A percentile compares a stretch with the other conserved stretches of the same genome.
phyloP scores from a whole-genome alignment of 2,888 invertebrate species.

The Drosophila fulvimacula region DNA sequence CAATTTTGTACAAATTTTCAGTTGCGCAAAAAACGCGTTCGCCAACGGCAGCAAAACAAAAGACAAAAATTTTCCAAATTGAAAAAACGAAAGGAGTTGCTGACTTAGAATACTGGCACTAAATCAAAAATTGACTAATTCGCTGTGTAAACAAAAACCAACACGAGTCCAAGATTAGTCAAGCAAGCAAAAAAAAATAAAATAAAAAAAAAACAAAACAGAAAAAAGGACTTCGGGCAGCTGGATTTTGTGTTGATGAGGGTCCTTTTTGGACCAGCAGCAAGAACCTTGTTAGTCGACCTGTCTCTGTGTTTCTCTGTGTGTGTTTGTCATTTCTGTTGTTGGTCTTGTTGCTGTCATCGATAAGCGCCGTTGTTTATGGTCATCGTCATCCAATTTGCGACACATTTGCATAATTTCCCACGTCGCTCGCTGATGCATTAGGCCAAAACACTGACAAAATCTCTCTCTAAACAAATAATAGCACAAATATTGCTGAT shows the following conservation, averaged over 20 bases:
- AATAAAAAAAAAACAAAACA: too few species aligned
- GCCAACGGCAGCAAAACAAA: slow-evolving; percentile 61
- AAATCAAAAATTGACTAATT: slow-evolving; percentile 61
- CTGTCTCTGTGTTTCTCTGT: slow-evolving; percentile 16
- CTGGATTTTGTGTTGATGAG: slow-evolving; percentile 69
- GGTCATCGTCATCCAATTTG: slow-evolving; percentile 69
- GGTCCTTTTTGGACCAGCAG: slow-evolving; percentile 49
- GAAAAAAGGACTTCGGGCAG: slow-evolving; percentile 16
- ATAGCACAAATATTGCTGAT: slow-evolving; percentile 7
- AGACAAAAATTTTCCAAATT: slow-evolving; percentile 15
- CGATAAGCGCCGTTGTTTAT: slow-evolving; percentile 67
- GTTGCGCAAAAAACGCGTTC: slow-evolving; percentile 75
- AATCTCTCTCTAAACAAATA: slow-evolving; percentile 17
- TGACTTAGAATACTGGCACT: slow-evolving; percentile 27
- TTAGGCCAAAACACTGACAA: slow-evolving; percentile 43
- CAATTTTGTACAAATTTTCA: slow-evolving; percentile 67
- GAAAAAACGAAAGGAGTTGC: slow-evolving; percentile 13
- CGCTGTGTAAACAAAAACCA: slow-evolving; percentile 67
- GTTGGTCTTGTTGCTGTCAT: slow-evolving; percentile 18
- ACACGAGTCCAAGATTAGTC: slow-evolving; percentile 58
- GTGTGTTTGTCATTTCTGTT: slow-evolving; percentile 14
- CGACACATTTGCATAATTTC: slow-evolving; percentile 76
- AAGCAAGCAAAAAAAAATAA: slow-evolving; percentile 19
- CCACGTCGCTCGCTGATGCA: slow-evolving; percentile 57
- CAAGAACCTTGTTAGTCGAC: slow-evolving; percentile 25